A percentile compares a stretch with the other conserved stretches of the same genome.
Conservation (phyloP, 2,888 invertebrate genomes). For the Eulithis testata region DNA sequence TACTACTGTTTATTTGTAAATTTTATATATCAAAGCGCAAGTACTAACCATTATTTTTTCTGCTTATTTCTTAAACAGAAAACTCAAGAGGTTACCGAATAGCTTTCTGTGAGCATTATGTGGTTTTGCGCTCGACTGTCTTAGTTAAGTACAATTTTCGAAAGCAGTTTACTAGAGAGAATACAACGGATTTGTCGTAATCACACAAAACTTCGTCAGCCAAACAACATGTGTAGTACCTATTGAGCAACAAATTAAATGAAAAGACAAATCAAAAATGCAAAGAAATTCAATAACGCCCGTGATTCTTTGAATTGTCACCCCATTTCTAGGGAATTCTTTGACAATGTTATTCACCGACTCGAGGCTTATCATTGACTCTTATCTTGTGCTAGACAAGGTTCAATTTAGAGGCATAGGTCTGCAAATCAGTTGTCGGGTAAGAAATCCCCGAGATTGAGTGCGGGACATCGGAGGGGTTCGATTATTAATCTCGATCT, state of each 20-base stretch:
- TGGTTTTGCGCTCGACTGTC: not conserved
- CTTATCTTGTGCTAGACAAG: slow-evolving; percentile 45
- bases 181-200: slow-evolving; percentile 22
- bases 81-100: too few species aligned
- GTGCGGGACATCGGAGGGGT: slow-evolving; percentile 71
- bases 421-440: slow-evolving; percentile 47
- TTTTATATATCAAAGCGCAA: too few species aligned
- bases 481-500: slow-evolving; percentile 76
- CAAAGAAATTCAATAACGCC: slow-evolving; percentile 81
- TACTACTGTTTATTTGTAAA: too few species aligned
- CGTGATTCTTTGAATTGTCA: slow-evolving; percentile 76
- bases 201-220: slow-evolving; percentile 34
- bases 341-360: slow-evolving; percentile 41
- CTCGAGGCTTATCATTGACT: not conserved
- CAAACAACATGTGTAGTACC: slow-evolving; percentile 25
- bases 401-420: slow-evolving; percentile 48
- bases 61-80: too few species aligned
- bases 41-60: too few species aligned
- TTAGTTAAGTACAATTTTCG: too few species aligned
- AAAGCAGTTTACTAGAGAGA: not conserved
- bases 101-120: too few species aligned
- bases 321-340: slow-evolving; percentile 65
- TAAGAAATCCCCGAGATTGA: slow-evolving; percentile 77
- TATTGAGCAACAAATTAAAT: slow-evolving; percentile 63
- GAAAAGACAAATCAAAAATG: slow-evolving; percentile 76